Evolutionary conservation across 2,888 invertebrate species (phyloP), one percentile per base, ranked within the genome.

Genomic region (Drosophila subsilvestris): DNA sequence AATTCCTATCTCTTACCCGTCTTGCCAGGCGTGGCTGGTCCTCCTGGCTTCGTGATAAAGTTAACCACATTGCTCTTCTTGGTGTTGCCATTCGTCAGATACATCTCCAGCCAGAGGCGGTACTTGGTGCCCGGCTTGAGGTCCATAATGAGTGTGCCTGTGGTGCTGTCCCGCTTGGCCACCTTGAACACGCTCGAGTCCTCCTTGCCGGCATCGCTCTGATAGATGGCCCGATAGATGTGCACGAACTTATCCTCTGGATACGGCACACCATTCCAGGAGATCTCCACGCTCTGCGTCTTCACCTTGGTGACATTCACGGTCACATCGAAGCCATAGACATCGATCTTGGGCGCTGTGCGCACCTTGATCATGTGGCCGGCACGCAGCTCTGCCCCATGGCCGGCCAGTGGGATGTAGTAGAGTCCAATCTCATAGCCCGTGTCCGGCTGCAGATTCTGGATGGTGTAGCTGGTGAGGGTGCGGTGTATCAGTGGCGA

Each of bases 171-270:
- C 63, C 95, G 93, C 84, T 96, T 96, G 10, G 96, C 95, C 43
- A 95, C 94, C 91, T 96, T 96, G 89, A 96, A 96, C 0, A 94
- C 94, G 86, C 94, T 95, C 58, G 93, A 95, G 86, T 95, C 95
- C 83, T 96, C 95, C 82, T 95, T 95, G 43, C 95, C 95, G 12
- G 94, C 94, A 89, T 95, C 96, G 84, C 95, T 95, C 90, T 96
- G 95, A 91, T 96, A 96, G 76, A 97, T 96, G 1, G 97, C 97
- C 61, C 97, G 94, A 92, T 96, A 97, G 84, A 98, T 97, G 79
- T 97, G 96, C 55, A 98, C 96, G 93, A 96, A 97, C 90, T 97
- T 96, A 90, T 97, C 97, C 74, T 97, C 96, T 0, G 98, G 98
- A 79, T 96, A 95, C 0, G 98, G 98, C 0, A 98, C 95, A 0